These are phyloP conservation scores for Chauna torquata DNA, from an alignment of 2,113 vertebrate genomes.

Conservation along the genomic window DNA sequence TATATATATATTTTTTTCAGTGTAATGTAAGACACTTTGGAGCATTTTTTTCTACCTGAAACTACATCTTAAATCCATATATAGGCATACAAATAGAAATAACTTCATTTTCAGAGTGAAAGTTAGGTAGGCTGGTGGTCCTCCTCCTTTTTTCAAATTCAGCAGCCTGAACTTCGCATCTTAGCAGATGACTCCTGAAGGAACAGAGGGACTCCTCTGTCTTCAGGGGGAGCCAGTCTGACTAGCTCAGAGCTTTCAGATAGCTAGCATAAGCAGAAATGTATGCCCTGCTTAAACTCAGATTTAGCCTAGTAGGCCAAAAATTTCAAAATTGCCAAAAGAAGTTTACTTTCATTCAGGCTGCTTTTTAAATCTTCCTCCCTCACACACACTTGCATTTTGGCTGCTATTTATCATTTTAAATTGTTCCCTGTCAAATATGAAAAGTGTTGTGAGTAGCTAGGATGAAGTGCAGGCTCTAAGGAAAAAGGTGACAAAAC, in stretches of 20 bases:
- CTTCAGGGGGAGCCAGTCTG: background rate
- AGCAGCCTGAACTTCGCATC: background rate
- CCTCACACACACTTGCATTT: background rate
- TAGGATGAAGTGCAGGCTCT: slow-evolving; percentile 28
- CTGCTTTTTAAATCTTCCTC: background rate
- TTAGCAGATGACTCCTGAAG: background rate
- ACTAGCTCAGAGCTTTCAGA: background rate
- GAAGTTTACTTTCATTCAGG: background rate
- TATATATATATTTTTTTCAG: background rate
- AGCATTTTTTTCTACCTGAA: background rate
- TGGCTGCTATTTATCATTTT: slow-evolving; percentile 39
- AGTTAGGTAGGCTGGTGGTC: background rate
- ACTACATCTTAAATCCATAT: background rate
- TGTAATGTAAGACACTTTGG: background rate
- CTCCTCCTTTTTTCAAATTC: background rate
- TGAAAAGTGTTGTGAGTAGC: slow-evolving; percentile 23
- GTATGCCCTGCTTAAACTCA: background rate
- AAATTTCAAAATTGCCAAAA: background rate
- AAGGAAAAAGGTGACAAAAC: slow-evolving; percentile 31
- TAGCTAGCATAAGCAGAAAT: background rate
- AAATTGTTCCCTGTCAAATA: slow-evolving; percentile 30
- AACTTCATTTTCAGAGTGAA: background rate
- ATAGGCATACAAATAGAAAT: background rate
- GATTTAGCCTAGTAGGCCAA: background rate
- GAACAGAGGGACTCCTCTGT: background rate